Percentiles rank a stretch among this genome's conserved stretches.
Conservation (phyloP, 1,140 invertebrate species). For the Hestina assimilis region DNA sequence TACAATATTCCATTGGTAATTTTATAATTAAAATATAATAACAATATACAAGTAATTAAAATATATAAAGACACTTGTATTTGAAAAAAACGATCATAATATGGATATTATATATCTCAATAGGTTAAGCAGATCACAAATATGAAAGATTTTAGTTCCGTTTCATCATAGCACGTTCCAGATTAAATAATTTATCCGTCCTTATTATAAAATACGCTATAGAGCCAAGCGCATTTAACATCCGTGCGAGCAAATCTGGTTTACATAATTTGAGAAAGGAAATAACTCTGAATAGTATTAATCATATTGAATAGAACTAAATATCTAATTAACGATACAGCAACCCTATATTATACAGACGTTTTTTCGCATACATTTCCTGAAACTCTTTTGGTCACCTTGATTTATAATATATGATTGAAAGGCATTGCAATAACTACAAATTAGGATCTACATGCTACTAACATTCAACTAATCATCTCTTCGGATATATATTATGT, state of each 20-base stretch:
- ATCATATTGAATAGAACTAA: not conserved
- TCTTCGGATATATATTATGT: constrained; percentile 8
- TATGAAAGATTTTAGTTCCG: not conserved
- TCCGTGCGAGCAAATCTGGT: constrained; percentile 8
- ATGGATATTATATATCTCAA: too few relatives aligned
- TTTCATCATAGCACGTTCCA: not conserved
- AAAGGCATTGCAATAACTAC: constrained; percentile 18
- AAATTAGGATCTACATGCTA: constrained; percentile 29
- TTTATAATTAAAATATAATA: too few relatives aligned
- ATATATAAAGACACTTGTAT: too few relatives aligned
- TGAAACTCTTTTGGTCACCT: not conserved
- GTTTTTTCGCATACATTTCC: not conserved
- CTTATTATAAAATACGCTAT: not conserved
- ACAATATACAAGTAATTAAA: too few relatives aligned
- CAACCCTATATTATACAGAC: not conserved
- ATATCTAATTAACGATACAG: not conserved
- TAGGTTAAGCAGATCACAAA: not conserved
- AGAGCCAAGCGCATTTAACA: constrained; percentile 5
- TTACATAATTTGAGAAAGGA: not conserved
- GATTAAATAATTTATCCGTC: not conserved
- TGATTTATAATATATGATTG: not conserved
- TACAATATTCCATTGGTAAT: too few relatives aligned
- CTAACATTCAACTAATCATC: constrained; percentile 31
- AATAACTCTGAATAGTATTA: not conserved
- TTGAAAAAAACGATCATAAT: too few relatives aligned